A percentile compares a stretch with the other conserved stretches of the same genome.
Conservation (phyloP, 2,888 invertebrate species). For the Bibio marci region DNA sequence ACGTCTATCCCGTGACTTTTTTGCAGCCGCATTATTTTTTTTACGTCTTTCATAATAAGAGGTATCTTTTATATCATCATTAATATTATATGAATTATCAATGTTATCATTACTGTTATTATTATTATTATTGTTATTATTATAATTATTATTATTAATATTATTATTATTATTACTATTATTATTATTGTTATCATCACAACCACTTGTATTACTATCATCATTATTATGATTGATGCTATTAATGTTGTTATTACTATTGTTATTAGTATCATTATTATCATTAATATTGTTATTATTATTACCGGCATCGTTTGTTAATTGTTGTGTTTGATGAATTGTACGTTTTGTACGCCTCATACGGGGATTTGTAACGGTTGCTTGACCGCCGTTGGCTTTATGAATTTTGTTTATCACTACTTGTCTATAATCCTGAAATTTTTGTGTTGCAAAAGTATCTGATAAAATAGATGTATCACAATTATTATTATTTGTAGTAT, state of each 20-base stretch:
- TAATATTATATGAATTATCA: slow-evolving; percentile 2
- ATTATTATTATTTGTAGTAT: too few relatives aligned
- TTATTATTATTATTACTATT: slow-evolving; percentile 14
- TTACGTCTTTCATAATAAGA: slow-evolving; percentile 75
- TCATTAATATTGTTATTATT: too few relatives aligned
- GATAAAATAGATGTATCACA: too few relatives aligned
- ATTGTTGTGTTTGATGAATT: too few relatives aligned
- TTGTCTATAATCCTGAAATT: slow-evolving; percentile 53
- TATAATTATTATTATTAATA: slow-evolving; percentile 1
- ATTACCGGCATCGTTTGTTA: too few relatives aligned
- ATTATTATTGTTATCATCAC: slow-evolving; percentile 8
- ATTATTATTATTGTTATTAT: background rate
- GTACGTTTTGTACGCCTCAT: slow-evolving; percentile 39
- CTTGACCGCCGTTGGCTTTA: slow-evolving; percentile 38
- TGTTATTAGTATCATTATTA: too few relatives aligned
- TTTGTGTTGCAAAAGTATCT: slow-evolving; percentile 34
- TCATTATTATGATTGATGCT: background rate
- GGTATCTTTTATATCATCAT: slow-evolving; percentile 42
- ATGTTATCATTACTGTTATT: background rate
- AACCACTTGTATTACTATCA: background rate
- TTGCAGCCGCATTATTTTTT: slow-evolving; percentile 91
- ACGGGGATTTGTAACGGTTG: slow-evolving; percentile 44
- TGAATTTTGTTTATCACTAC: slow-evolving; percentile 49
- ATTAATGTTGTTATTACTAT: background rate
- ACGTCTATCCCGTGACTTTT: slow-evolving; percentile 78